Conservation (phyloP, 2,797 vertebrate species). For the Myoxocephalus aenaeus region DNA sequence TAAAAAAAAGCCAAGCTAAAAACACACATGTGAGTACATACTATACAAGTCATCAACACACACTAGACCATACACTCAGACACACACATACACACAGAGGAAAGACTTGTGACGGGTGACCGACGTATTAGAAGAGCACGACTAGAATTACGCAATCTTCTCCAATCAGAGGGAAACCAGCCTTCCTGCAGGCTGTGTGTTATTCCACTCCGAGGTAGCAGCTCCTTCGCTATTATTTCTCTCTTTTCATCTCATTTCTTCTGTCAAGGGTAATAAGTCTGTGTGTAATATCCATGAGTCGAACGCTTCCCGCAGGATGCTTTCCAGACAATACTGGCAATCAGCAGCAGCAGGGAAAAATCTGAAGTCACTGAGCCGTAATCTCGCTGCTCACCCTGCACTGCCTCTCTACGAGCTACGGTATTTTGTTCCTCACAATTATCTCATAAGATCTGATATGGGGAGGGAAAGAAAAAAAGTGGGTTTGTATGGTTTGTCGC, state of each 20-base stretch:
- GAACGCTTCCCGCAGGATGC: conserved; percentile 68
- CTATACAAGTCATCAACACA: conserved; percentile 38
- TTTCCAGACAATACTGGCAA: conserved; percentile 74
- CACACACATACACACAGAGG: conserved; percentile 34
- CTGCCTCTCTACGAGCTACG: conserved; percentile 28
- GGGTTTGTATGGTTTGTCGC: conserved; percentile 20
- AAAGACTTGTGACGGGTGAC: conserved; percentile 61
- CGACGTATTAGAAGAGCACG: conserved; percentile 65
- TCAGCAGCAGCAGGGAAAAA: conserved; percentile 64
- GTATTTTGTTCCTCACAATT: conserved; percentile 40
- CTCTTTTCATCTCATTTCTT: conserved; percentile 74
- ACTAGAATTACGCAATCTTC: conserved; percentile 63
- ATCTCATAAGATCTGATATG: conserved; percentile 55
- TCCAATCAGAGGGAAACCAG: conserved; percentile 68
- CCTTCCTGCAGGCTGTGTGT: conserved; percentile 56
- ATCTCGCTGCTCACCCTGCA: conserved; percentile 54
- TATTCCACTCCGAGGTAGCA: conserved; percentile 54
- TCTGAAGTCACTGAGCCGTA: conserved; percentile 68
- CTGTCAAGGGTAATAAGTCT: conserved; percentile 73
- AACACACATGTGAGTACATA: conserved; percentile 26
- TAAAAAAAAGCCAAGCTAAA: conserved; percentile 31
- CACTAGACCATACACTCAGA: conserved; percentile 25
- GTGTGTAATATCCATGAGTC: conserved; percentile 68
- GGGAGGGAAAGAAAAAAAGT: not conserved
- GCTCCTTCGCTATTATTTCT: conserved; percentile 68